These are phyloP conservation scores for Mus musculus DNA, from an alignment of 2,113 vertebrate genomes.

Conservation along the genomic window DNA sequence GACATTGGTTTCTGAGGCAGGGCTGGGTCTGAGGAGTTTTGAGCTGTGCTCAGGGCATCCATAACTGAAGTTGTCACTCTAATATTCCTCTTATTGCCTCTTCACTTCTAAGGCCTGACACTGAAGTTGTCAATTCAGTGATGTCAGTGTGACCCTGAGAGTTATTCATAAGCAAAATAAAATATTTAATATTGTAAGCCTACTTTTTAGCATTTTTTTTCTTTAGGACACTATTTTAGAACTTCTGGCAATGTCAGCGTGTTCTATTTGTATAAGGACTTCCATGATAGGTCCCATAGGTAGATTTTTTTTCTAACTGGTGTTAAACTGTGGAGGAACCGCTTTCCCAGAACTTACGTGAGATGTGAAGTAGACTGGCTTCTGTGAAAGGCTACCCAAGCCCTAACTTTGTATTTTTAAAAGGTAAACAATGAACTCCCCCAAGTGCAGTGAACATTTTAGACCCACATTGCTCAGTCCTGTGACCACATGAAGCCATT, in stretches of 20 bases:
- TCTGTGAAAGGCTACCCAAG: background rate
- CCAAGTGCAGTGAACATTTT: background rate
- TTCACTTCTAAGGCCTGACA: background rate
- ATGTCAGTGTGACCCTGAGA: background rate
- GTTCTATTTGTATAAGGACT: constrained; percentile 13
- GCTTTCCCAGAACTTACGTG: background rate
- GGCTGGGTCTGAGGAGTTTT: background rate
- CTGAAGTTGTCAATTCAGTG: background rate
- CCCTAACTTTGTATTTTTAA: background rate
- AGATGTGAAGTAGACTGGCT: background rate
- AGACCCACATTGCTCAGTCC: background rate
- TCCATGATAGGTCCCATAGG: background rate
- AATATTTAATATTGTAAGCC: background rate
- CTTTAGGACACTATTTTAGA: constrained; percentile 35
- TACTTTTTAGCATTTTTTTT: background rate
- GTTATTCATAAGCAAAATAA: background rate
- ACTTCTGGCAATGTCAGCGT: background rate
- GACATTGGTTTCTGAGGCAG: constrained; percentile 14
- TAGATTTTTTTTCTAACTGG: constrained; percentile 10
- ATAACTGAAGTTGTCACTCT: background rate
- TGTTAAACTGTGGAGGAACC: background rate
- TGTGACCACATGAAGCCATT: background rate
- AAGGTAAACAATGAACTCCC: background rate
- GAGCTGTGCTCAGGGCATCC: background rate
- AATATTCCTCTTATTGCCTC: background rate